Conservation (phyloP, 2,797 vertebrate species). For the Enteromius afrohamiltoni region DNA sequence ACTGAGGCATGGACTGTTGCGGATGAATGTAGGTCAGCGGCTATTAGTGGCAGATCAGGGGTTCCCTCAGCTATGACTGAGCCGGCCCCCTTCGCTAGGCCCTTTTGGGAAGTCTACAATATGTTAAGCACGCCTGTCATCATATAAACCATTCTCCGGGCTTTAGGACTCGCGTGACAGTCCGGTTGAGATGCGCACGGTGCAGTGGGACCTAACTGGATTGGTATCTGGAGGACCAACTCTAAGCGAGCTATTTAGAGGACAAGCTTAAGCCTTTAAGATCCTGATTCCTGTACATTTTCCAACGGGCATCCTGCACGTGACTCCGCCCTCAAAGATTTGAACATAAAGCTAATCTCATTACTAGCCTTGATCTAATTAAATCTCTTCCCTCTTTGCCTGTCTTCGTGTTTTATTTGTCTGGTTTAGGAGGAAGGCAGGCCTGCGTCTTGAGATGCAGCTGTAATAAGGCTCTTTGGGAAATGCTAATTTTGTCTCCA, state of each 20-base stretch:
- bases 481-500: conserved; percentile 52
- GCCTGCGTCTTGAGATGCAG: background rate
- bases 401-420: conserved; percentile 38
- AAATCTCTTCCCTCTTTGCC: conserved; percentile 36
- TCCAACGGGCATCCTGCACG: background rate
- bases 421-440: background rate
- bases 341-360: conserved; percentile 47
- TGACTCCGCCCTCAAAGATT: conserved; percentile 22
- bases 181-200: background rate
- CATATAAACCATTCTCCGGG: background rate
- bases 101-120: conserved; percentile 16
- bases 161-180: background rate
- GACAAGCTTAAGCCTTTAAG: background rate
- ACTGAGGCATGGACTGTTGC: conserved; percentile 31
- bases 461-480: conserved; percentile 48
- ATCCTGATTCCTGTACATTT: conserved; percentile 29
- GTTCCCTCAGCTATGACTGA: conserved; percentile 44
- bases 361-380: conserved; percentile 53
- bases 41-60: conserved; percentile 49
- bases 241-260: conserved; percentile 14
- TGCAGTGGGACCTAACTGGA: background rate
- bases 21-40: conserved; percentile 54
- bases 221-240: background rate
- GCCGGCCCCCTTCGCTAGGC: conserved; percentile 1
- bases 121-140: conserved; percentile 18